phyloP scores from a whole-genome alignment of 2,888 invertebrate species.

The Drosophila lutescens region DNA sequence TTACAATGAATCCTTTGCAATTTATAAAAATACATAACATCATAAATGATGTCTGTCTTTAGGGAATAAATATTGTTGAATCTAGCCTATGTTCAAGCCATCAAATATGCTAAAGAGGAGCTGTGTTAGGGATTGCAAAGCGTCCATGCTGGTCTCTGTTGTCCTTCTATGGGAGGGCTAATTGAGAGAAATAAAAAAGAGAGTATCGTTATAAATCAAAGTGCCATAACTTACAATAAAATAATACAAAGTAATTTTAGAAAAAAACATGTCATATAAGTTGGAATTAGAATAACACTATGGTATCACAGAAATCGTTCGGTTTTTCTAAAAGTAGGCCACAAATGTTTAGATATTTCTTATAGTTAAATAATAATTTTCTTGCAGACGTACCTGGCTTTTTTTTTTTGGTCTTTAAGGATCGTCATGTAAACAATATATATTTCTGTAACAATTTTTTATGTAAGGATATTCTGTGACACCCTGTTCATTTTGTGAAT shows the following conservation, averaged over 20 bases:
- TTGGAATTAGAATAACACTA: too few relatives aligned
- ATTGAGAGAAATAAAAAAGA: neutral
- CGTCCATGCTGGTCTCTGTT: constrained; percentile 1
- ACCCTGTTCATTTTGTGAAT: neutral
- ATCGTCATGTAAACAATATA: neutral
- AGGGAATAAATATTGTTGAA: neutral
- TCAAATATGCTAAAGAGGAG: constrained; percentile 1
- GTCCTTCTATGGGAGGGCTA: constrained; percentile 12
- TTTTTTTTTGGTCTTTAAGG: neutral
- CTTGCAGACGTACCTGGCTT: neutral
- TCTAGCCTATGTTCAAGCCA: neutral
- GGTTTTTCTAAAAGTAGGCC: too few relatives aligned
- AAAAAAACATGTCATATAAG: too few relatives aligned
- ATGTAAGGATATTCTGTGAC: constrained; percentile 5
- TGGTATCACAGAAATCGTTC: neutral
- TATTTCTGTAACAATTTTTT: constrained; percentile 2
- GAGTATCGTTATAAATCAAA: neutral
- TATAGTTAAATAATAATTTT: neutral
- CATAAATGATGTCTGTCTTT: neutral
- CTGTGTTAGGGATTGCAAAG: constrained; percentile 9
- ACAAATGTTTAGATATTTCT: too few relatives aligned
- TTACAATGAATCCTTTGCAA: neutral
- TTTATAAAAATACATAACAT: neutral
- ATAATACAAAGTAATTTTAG: neutral
- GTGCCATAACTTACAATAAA: neutral